phyloP scores from a whole-genome alignment of 2,797 vertebrate genomes.

The Neostethus bicornis region DNA sequence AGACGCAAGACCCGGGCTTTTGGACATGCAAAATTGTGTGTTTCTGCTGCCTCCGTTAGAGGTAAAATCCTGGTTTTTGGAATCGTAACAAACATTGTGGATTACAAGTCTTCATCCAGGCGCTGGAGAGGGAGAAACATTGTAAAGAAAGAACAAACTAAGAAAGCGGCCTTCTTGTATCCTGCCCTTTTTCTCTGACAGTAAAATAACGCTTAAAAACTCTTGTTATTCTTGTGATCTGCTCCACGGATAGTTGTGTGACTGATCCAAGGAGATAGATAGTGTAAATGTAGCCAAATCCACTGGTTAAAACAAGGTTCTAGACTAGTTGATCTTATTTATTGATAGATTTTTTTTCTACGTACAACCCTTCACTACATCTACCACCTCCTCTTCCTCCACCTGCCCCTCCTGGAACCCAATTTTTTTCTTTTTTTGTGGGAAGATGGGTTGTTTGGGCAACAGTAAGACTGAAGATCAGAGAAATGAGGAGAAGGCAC shows the following conservation, averaged over 20 bases:
- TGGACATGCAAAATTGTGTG: slow-evolving; percentile 68
- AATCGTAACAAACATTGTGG: slow-evolving; percentile 47
- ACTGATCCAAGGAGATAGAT: slow-evolving; percentile 33
- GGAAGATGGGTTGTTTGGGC: slow-evolving; percentile 95
- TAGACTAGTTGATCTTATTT: slow-evolving; percentile 66
- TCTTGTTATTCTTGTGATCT: slow-evolving; percentile 38
- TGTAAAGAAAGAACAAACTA: slow-evolving; percentile 52
- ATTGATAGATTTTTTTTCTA: slow-evolving; percentile 61
- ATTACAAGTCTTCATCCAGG: slow-evolving; percentile 40
- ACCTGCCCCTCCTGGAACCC: slow-evolving; percentile 68
- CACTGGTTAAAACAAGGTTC: slow-evolving; percentile 69
- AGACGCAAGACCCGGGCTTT: slow-evolving; percentile 77
- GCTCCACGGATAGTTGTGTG: slow-evolving; percentile 31
- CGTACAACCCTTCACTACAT: slow-evolving; percentile 35
- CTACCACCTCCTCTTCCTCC: slow-evolving; percentile 49
- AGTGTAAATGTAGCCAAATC: slow-evolving; percentile 66
- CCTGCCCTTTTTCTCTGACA: slow-evolving; percentile 71
- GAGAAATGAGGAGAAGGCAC: slow-evolving; percentile 96
- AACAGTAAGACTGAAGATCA: slow-evolving; percentile 98
- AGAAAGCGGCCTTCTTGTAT: slow-evolving; percentile 71
- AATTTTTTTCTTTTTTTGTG: slow-evolving; percentile 65
- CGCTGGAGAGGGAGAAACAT: slow-evolving; percentile 1
- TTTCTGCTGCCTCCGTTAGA: slow-evolving; percentile 53
- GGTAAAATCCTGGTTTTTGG: slow-evolving; percentile 50
- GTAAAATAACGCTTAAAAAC: slow-evolving; percentile 71